These are phyloP conservation scores for Acanthurus lineatus DNA, from an alignment of 2,797 vertebrate genomes.

Conservation along the genomic window DNA sequence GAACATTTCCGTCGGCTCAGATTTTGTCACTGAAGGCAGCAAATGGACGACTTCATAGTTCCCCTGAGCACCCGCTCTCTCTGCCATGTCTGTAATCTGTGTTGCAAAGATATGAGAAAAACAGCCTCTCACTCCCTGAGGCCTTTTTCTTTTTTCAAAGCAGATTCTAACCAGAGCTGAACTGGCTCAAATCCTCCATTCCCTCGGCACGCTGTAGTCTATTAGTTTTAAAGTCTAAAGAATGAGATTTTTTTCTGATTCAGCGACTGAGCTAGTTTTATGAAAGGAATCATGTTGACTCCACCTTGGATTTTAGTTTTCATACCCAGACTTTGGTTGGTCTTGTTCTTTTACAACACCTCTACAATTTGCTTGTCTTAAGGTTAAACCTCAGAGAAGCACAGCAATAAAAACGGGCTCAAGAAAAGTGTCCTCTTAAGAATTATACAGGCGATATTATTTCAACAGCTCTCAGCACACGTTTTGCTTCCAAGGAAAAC, in stretches of 20 bases:
- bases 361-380: slow-evolving; percentile 11
- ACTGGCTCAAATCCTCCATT: slow-evolving; percentile 58
- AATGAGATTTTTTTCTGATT: slow-evolving; percentile 36
- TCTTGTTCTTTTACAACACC: slow-evolving; percentile 18
- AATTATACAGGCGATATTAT: slow-evolving; percentile 40
- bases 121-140: slow-evolving; percentile 61
- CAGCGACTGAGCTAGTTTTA: slow-evolving; percentile 16
- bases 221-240: slow-evolving; percentile 56
- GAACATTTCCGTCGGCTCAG: slow-evolving; percentile 41
- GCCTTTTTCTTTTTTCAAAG: slow-evolving; percentile 57
- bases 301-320: slow-evolving; percentile 7
- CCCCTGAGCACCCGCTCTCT: slow-evolving; percentile 56
- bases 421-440: slow-evolving; percentile 37
- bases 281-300: slow-evolving; percentile 38
- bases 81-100: slow-evolving; percentile 75
- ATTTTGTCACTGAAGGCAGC: slow-evolving; percentile 50
- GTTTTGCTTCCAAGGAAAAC: slow-evolving; percentile 32
- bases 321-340: slow-evolving; percentile 26
- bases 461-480: slow-evolving; percentile 32
- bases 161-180: slow-evolving; percentile 61
- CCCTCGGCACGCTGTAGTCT: slow-evolving; percentile 46
- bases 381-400: slow-evolving; percentile 29
- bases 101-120: slow-evolving; percentile 73
- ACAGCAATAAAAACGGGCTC: slow-evolving; percentile 38
- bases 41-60: slow-evolving; percentile 51